Conservation (phyloP, 2,888 invertebrate species). For the Metalampra italica region DNA sequence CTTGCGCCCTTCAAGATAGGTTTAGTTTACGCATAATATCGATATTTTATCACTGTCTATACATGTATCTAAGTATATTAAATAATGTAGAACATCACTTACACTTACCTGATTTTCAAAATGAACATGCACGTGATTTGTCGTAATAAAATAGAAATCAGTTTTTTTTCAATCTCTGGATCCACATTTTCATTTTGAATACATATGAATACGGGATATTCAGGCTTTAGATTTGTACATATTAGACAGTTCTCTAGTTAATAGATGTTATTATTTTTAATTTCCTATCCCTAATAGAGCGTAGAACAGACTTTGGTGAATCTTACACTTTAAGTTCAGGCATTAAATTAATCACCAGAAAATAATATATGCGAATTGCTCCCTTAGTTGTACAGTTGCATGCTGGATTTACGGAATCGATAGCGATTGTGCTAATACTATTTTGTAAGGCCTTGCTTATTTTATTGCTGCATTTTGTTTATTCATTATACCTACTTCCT, state of each 20-base stretch:
- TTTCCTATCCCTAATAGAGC: not conserved
- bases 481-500: no score
- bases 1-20: no score
- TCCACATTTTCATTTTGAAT: not conserved
- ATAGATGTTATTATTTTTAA: not conserved
- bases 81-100: constrained; percentile 33
- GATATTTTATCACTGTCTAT: constrained; percentile 24
- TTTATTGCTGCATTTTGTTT: not conserved
- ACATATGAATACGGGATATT: no score
- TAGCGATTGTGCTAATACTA: not conserved
- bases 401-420: constrained; percentile 15
- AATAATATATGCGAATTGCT: constrained; percentile 32
- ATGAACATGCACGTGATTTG: constrained; percentile 11
- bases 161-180: not conserved
- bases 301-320: not conserved
- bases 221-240: not conserved
- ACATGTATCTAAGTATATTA: constrained; percentile 29
- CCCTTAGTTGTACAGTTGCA: constrained; percentile 37
- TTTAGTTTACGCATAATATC: no score
- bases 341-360: constrained; percentile 7
- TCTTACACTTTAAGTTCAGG: not conserved
- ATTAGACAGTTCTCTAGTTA: constrained; percentile 7
- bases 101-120: constrained; percentile 19
- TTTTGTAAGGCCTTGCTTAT: constrained; percentile 13
- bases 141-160: not conserved